Conservation (phyloP, 2,888 invertebrate species). For the Branchellion lobata region DNA sequence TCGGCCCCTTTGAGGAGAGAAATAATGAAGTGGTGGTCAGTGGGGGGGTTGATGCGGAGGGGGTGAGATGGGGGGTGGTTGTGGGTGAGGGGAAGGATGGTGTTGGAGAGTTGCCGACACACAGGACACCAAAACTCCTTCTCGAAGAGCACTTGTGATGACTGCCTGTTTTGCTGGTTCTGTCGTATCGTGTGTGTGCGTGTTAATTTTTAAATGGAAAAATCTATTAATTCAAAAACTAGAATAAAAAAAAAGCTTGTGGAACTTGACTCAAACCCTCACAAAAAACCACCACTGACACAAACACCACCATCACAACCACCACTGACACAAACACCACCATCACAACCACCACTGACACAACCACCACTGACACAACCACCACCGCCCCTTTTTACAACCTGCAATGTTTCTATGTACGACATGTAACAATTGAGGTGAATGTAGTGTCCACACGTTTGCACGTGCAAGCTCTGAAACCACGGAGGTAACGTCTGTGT, state of each 20-base stretch:
- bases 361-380: too few relatives aligned
- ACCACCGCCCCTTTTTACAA: too few relatives aligned
- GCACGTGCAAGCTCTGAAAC: conserved; percentile 68
- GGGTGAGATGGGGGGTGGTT: conserved; percentile 55
- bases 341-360: too few relatives aligned
- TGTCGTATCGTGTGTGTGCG: background rate
- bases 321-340: too few relatives aligned
- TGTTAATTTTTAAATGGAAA: background rate
- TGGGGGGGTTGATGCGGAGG: conserved; percentile 50
- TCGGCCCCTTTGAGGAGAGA: background rate
- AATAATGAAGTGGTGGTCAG: conserved; percentile 55
- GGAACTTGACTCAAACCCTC: too few relatives aligned
- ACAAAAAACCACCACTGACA: too few relatives aligned
- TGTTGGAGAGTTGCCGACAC: conserved; percentile 86
- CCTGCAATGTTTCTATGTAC: conserved; percentile 80
- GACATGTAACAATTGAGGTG: conserved; percentile 90
- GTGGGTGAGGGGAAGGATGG: conserved; percentile 72
- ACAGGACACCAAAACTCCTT: conserved; percentile 88
- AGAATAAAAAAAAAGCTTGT: too few relatives aligned
- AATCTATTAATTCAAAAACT: too few relatives aligned
- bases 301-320: too few relatives aligned
- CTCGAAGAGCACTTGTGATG: background rate
- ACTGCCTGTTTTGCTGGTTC: background rate
- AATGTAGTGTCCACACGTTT: conserved; percentile 93
- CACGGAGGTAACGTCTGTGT: background rate